Percentiles rank a stretch among this genome's conserved stretches.
Evolutionary conservation across 1,140 invertebrate species (phyloP).

Genomic region (Lutraria rhynchaena): DNA sequence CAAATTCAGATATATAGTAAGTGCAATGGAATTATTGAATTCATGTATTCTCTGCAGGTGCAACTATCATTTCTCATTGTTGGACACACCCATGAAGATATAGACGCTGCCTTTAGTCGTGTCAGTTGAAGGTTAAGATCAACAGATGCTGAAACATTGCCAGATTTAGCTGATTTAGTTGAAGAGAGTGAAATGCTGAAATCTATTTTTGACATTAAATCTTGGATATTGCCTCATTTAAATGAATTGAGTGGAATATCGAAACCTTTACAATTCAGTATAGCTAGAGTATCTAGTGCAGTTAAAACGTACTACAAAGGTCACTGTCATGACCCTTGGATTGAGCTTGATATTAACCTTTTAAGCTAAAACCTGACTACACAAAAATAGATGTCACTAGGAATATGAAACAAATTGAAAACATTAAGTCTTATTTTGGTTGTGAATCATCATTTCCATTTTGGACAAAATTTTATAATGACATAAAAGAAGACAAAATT

Average conservation of each 20-base stretch:
- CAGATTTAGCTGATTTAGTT: not conserved
- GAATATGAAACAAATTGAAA: no score
- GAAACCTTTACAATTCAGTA: conserved; percentile 5
- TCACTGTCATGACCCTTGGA: not conserved
- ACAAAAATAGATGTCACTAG: no score
- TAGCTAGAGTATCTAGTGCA: not conserved
- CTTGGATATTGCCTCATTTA: not conserved
- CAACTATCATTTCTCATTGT: conserved; percentile 22
- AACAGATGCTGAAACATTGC: conserved; percentile 19
- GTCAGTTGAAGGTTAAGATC: not conserved
- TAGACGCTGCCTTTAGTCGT: conserved; percentile 26
- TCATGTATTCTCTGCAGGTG: conserved; percentile 1
- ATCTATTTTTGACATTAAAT: conserved; percentile 4
- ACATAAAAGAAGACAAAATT: no score
- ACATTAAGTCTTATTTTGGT: no score
- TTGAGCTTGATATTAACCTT: not conserved
- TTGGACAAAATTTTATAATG: no score
- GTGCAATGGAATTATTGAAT: no score
- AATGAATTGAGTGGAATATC: not conserved
- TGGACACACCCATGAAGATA: conserved; percentile 25
- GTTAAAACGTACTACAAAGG: conserved; percentile 1
- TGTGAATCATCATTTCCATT: no score
- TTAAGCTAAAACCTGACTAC: conserved; percentile 5
- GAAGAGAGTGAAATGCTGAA: not conserved
- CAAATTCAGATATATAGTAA: no score